Conservation (phyloP, 2,113 vertebrate species). For the Dendrocopos noguchii region DNA sequence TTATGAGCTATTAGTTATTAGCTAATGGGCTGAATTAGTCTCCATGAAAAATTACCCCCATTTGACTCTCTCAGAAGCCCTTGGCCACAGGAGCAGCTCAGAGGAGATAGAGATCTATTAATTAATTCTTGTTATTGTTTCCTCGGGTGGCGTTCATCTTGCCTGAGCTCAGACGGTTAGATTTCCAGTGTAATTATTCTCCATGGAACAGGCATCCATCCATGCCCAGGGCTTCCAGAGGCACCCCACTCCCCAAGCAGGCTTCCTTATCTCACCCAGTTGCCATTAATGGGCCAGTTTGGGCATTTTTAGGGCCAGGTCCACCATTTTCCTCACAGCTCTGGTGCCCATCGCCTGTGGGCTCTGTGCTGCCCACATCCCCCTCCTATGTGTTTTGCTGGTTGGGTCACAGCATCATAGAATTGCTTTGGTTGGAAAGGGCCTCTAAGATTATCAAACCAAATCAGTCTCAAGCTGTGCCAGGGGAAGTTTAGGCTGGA, state of each 20-base stretch:
- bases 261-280: rapidly evolving
- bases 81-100: not conserved
- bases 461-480: too few relatives aligned
- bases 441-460: too few relatives aligned
- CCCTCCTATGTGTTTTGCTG: rapidly evolving
- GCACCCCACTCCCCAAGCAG: rapidly evolving
- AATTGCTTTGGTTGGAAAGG: too few relatives aligned
- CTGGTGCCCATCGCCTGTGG: rapidly evolving
- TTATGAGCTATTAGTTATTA: not conserved
- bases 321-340: rapidly evolving
- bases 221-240: not conserved
- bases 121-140: not conserved
- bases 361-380: rapidly evolving
- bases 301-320: not conserved
- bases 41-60: not conserved
- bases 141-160: rapidly evolving
- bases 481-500: too few relatives aligned
- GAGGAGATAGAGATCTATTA: not conserved
- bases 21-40: not conserved
- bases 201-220: rapidly evolving
- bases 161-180: not conserved
- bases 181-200: not conserved
- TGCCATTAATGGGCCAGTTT: rapidly evolving
- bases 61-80: not conserved
- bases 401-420: too few relatives aligned